phyloP scores from a whole-genome alignment of 2,888 invertebrate species.

The Eupeodes latifasciatus region DNA sequence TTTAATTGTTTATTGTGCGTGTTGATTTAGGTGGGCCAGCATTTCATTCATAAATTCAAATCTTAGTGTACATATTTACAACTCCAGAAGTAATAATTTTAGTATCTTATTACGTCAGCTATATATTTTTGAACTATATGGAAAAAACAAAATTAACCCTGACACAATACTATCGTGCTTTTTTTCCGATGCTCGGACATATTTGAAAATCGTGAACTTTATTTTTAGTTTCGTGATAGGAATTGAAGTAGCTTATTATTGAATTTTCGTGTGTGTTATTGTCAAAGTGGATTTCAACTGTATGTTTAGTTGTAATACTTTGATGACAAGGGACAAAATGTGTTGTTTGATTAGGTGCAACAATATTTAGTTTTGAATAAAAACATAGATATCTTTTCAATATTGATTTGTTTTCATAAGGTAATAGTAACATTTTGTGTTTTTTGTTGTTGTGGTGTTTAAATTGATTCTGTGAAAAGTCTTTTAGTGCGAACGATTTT shows the following conservation, averaged over 20 bases:
- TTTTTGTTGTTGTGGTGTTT: too few species aligned
- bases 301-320: not conserved
- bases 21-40: conserved; percentile 38
- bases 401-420: too few species aligned
- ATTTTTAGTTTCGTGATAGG: not conserved
- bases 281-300: not conserved
- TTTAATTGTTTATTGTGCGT: conserved; percentile 17
- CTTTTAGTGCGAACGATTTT: too few species aligned
- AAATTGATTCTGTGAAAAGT: too few species aligned
- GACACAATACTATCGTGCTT: conserved; percentile 34
- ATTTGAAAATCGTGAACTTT: not conserved
- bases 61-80: conserved; percentile 37
- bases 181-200: not conserved
- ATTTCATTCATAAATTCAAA: conserved; percentile 37
- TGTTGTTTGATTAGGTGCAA: too few species aligned
- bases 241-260: not conserved
- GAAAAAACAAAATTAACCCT: conserved; percentile 55
- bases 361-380: too few species aligned
- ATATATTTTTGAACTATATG: conserved; percentile 11
- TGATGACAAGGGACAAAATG: too few species aligned
- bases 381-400: too few species aligned
- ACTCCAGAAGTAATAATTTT: conserved; percentile 33
- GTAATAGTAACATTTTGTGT: too few species aligned
- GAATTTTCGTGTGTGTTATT: not conserved
- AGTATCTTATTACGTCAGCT: conserved; percentile 48